Base-by-base conservation (phyloP, 2,797 vertebrate species). In the Knipowitschia caucasica region DNA sequence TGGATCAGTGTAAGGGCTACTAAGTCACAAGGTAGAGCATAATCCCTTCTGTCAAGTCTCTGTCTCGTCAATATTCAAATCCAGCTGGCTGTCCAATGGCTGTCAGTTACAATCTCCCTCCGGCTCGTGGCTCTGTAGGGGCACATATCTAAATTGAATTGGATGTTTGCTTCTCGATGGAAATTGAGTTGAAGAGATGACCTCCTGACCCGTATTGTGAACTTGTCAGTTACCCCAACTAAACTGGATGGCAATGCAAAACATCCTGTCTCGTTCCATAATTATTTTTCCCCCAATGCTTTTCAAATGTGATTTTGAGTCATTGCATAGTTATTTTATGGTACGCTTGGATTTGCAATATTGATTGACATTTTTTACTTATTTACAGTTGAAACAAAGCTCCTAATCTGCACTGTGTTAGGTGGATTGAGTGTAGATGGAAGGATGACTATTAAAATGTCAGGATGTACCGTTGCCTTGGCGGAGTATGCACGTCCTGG, bases 11-110 rank as follows among this genome's bases (percentile, higher is more conserved):
- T 78, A 76, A 73, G 64, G 57, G 82, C 81, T 69, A 84, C 80
- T 74, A 78, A 87, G 80, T 85, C 82, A 81, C 76, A 70, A 81
- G 82, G 80, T 81, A 80, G 82, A 87, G 82, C 81, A 83, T 89
- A 87, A 89, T 89, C 85, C 81, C 72, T 80, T 84, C 86, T 89
- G 86, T 89, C 87, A 89, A 88, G 81, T 84, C 77, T 80, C 83
- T 78, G 82, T 87, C 83, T 89, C 69, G 87, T 89, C 87, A 89
- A 88, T 89, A 89, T 87, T 89, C 87, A 89, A 86, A 89, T 89
- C 75, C 81, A 66, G 61, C 78, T 69, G 59, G 77, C 83, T 83
- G 86, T 88, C 86, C 85, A 85, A 85, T 84, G 86, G 84, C 82
- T 86, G 88, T 88, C 86, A 88, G 81, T 89, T 87, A 82, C 82